Evolutionary conservation across 1,140 invertebrate species (phyloP), one percentile per base, ranked within the genome.

Genomic region (Macrobrachium nipponense): DNA sequence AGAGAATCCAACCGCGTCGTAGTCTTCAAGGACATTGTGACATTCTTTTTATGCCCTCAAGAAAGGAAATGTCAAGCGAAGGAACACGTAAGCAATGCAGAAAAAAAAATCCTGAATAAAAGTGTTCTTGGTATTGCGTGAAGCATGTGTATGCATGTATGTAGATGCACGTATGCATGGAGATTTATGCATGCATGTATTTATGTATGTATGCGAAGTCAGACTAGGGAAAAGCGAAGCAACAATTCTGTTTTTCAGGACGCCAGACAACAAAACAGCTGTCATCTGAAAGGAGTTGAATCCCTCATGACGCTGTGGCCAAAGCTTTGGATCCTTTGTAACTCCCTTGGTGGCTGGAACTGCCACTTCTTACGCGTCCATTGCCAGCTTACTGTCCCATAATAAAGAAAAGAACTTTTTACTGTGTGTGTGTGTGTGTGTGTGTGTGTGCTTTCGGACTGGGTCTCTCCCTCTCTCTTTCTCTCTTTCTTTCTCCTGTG

Each of bases 221-320:
- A 51, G 51, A 44, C 0, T 12, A 10, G 72, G 36, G 8, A 44
- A 20, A 44, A 44, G 14, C 12, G 0, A n/a, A 76, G 10, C 44
- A 20, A 6, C 44, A 12, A 11, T 58, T 23, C 59, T 43, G 18
- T 58, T 59, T n/a, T 58, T 20, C 43, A 44, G 72, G 43, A 20
- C n/a, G 44, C 59, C 20, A 14, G 51, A 20, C 8, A 59, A 58
- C 73, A 76, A 51, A 59, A 20, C 44, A 59, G 23, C 44, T 15
- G 44, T 76, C 73, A 58, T 73, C 15, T 73, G 59, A 76, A 58
- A 23, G 73, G 73, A 76, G 23, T 76, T 58, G 59, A 76, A 76
- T 76, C 73, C 51, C 59, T 76, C 73, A 59, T 76, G 17, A 76
- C 36, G 23, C 18, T 73, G 72, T 44, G 72, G 7, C 14, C 18